These are phyloP conservation scores for Lichenostomus cassidix DNA, from an alignment of 2,113 vertebrate species.

Conservation along the genomic window DNA sequence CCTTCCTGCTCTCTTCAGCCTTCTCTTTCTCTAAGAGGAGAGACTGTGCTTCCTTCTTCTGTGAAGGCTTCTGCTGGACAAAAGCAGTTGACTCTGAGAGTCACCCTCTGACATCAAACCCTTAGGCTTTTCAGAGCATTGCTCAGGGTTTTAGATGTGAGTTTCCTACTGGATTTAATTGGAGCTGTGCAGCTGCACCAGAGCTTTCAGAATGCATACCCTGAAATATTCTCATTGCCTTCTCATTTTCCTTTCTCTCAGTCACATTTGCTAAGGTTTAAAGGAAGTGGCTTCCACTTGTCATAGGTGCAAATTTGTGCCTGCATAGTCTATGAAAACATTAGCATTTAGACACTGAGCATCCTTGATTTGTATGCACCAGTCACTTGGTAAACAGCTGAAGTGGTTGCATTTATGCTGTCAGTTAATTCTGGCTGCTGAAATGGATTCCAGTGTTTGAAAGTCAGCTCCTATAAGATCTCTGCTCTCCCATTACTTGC, in stretches of 20 bases:
- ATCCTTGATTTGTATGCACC: constrained; percentile 40
- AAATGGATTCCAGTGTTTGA: neutral
- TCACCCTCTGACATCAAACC: neutral
- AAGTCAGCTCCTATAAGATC: neutral
- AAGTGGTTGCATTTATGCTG: constrained; percentile 9
- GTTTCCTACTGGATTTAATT: constrained; percentile 5
- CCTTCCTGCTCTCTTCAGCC: neutral
- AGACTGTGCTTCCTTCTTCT: neutral
- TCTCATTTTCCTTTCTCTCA: neutral
- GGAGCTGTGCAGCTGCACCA: constrained; percentile 4
- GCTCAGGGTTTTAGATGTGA: constrained; percentile 7
- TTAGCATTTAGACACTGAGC: constrained; percentile 45
- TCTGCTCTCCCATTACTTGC: neutral
- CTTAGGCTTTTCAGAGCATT: neutral
- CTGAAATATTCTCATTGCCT: constrained; percentile 31
- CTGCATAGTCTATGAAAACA: constrained; percentile 21
- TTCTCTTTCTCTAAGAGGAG: neutral
- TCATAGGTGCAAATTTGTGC: constrained; percentile 36
- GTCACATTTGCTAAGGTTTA: constrained; percentile 24
- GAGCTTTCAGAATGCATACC: neutral
- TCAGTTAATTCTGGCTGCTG: constrained; percentile 40
- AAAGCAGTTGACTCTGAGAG: constrained; percentile 22
- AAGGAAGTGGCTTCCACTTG: constrained; percentile 6
- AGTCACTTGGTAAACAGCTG: constrained; percentile 14
- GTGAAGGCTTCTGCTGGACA: neutral